Conservation (phyloP, 1,140 invertebrate species). For the Probaryconus sp. region DNA sequence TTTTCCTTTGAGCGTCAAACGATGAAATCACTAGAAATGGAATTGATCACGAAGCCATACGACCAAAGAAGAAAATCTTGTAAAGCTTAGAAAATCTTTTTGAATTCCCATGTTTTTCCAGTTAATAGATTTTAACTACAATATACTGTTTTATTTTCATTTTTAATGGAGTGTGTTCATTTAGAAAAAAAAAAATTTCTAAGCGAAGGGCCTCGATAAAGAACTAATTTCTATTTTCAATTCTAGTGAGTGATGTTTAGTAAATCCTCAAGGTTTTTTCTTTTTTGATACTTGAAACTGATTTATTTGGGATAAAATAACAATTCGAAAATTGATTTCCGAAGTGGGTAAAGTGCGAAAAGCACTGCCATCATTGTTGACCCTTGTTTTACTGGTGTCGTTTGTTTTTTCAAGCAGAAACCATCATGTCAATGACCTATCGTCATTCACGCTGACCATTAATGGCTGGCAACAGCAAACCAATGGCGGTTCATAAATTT, state of each 20-base stretch:
- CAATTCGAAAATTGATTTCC: conserved; percentile 54
- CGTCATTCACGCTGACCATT: conserved; percentile 49
- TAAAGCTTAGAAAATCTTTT: no score
- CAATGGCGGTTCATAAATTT: conserved; percentile 62
- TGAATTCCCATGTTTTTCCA: no score
- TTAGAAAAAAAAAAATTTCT: no score
- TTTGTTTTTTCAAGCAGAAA: conserved; percentile 55
- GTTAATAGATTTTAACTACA: no score
- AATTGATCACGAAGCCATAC: neutral
- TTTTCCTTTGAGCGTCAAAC: conserved; percentile 32
- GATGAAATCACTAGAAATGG: conserved; percentile 22
- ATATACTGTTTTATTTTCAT: no score
- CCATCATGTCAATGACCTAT: conserved; percentile 56
- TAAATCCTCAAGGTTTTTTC: no score
- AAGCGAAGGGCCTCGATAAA: no score
- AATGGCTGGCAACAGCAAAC: conserved; percentile 53
- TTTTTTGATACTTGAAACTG: conserved; percentile 7
- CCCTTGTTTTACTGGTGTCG: conserved; percentile 52
- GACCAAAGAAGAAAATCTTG: no score
- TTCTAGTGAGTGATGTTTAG: no score
- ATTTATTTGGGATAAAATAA: conserved; percentile 37
- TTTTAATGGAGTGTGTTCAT: no score
- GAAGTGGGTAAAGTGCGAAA: conserved; percentile 33
- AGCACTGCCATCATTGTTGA: conserved; percentile 42
- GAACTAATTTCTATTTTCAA: no score